Percentiles rank a stretch among this genome's conserved stretches.
Evolutionary conservation across 2,888 invertebrate genomes (phyloP).

Genomic region (Cheilosia scutellata): DNA sequence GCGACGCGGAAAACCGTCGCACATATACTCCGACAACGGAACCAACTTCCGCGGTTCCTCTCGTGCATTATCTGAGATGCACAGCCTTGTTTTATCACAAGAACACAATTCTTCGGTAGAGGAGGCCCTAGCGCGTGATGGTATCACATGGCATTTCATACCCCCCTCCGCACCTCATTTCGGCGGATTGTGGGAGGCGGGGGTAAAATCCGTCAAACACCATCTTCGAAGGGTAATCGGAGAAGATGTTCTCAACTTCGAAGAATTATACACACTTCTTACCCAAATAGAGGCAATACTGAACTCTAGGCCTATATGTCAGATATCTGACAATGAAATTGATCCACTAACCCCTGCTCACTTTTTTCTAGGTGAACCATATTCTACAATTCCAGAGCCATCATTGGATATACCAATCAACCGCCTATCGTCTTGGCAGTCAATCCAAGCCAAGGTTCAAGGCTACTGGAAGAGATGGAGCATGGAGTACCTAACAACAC

Average conservation of each 20-base stretch:
- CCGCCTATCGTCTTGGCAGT: no score
- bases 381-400: conserved; percentile 3
- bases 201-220: conserved; percentile 2
- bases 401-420: no score
- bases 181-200: conserved; percentile 55
- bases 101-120: conserved; percentile 18
- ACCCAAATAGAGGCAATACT: conserved; percentile 10
- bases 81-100: conserved; percentile 11
- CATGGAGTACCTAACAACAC: no score
- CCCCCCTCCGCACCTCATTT: conserved; percentile 60
- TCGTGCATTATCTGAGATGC: conserved; percentile 30
- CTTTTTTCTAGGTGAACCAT: conserved; percentile 4
- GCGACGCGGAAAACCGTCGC: conserved; percentile 48
- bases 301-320: conserved; percentile 8
- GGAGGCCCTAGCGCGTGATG: conserved; percentile 43
- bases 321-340: background rate
- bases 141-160: conserved; percentile 56
- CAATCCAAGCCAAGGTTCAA: no score
- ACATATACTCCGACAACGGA: conserved; percentile 57
- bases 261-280: conserved; percentile 1
- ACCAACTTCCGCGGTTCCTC: conserved; percentile 53
- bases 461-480: no score
- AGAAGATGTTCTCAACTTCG: background rate
- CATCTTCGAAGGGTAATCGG: background rate
- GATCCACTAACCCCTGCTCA: conserved; percentile 23